Percentiles rank a stretch among this genome's conserved stretches.
phyloP scores from a whole-genome alignment of 2,888 invertebrate genomes.

The Dioctria linearis region DNA sequence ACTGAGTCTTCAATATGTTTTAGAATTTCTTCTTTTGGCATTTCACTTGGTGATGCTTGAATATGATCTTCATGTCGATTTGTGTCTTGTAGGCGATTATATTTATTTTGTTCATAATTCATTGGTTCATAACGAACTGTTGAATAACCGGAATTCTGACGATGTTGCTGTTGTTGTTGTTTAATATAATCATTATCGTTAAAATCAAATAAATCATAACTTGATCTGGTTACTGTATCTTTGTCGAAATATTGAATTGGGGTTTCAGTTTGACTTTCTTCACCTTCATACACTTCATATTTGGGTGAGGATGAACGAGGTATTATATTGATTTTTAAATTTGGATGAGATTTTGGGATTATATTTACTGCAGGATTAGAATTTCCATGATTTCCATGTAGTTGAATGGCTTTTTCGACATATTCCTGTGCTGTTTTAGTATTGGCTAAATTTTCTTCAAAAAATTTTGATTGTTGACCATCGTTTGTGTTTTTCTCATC shows the following conservation, averaged over 20 bases:
- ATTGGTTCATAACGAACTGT: constrained; percentile 35
- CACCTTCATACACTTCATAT: constrained; percentile 57
- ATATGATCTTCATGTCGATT: not conserved
- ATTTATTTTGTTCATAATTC: not conserved
- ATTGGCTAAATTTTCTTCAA: constrained; percentile 59
- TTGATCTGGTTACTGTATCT: constrained; percentile 44
- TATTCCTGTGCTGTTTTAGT: constrained; percentile 69
- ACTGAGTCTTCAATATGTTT: constrained; percentile 71
- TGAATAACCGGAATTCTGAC: not conserved
- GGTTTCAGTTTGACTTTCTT: constrained; percentile 56
- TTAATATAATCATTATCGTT: constrained; percentile 28
- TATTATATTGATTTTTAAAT: constrained; percentile 33
- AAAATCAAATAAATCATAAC: constrained; percentile 61
- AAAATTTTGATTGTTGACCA: constrained; percentile 30
- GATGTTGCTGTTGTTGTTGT: not conserved
- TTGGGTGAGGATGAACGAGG: constrained; percentile 47
- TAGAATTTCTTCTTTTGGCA: constrained; percentile 69
- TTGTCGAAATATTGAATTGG: constrained; percentile 59
- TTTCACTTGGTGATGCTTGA: constrained; percentile 66
- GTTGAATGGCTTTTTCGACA: constrained; percentile 68
- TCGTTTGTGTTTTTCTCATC: constrained; percentile 36
- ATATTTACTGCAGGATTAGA: not conserved
- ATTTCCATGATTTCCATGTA: constrained; percentile 60
- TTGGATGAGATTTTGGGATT: not conserved
- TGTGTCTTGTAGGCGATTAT: not conserved